These are phyloP conservation scores for Gila robusta DNA, from an alignment of 2,797 vertebrate species.

Conservation along the genomic window DNA sequence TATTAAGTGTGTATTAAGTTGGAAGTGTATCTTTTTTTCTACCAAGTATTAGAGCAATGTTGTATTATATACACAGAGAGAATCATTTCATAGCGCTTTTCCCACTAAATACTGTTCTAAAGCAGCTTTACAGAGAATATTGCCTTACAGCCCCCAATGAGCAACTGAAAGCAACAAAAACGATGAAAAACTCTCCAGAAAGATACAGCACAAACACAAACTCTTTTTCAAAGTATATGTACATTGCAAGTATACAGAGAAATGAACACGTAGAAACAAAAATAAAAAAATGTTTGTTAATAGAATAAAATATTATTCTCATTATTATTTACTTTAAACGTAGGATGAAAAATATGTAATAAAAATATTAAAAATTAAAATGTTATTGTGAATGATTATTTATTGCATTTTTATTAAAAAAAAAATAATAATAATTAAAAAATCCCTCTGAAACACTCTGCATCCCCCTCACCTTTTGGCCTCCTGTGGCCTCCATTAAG, in stretches of 20 bases:
- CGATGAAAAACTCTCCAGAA: not conserved
- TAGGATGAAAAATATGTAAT: not conserved
- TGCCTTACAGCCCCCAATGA: not conserved
- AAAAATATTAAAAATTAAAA: not conserved
- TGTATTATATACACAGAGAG: not conserved
- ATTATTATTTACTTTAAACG: not conserved
- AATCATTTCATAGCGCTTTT: not conserved
- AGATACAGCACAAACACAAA: constrained; percentile 11
- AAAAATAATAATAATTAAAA: too few relatives aligned
- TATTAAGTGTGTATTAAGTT: constrained; percentile 15
- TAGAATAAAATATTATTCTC: not conserved
- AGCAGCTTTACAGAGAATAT: constrained; percentile 9
- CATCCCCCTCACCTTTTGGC: not conserved
- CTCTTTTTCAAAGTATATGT: not conserved
- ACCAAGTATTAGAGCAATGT: not conserved
- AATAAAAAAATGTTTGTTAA: not conserved
- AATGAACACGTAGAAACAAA: not conserved
- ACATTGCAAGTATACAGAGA: not conserved
- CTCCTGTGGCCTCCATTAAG: not conserved
- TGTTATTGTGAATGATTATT: not conserved
- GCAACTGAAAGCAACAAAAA: not conserved
- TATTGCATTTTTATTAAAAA: not conserved
- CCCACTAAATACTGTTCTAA: not conserved
- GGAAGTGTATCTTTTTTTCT: not conserved
- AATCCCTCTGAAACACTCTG: not conserved